A percentile compares a stretch with the other conserved stretches of the same genome.
These are phyloP conservation scores for Caiman crocodilus DNA, from an alignment of 2,797 vertebrate species.

Conservation along the genomic window DNA sequence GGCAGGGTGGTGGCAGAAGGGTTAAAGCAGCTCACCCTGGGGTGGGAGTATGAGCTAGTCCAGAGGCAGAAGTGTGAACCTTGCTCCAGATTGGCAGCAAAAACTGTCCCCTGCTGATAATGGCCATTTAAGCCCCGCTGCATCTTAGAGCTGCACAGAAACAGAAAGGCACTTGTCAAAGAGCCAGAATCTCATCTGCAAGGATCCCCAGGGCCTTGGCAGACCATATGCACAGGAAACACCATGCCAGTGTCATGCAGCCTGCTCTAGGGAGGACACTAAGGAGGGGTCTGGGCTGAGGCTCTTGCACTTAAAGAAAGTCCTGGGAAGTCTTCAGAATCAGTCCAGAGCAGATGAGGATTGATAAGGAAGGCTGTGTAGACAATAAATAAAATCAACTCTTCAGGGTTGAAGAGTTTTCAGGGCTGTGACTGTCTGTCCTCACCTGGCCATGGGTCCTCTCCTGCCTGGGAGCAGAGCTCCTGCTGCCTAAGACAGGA, in stretches of 20 bases:
- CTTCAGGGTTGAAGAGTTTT: background rate
- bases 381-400: background rate
- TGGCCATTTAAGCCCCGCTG: background rate
- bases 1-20: too few species aligned
- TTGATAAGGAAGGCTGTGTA: background rate
- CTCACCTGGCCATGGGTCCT: background rate
- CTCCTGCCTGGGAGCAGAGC: background rate
- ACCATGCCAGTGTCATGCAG: fast-evolving
- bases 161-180: too few species aligned
- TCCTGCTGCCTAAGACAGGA: background rate
- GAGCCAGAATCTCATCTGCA: too few species aligned
- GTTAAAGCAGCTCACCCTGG: too few species aligned
- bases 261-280: fast-evolving
- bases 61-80: too few species aligned
- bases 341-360: too few species aligned
- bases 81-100: too few species aligned
- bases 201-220: background rate
- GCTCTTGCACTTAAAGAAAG: too few species aligned
- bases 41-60: too few species aligned
- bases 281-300: fast-evolving
- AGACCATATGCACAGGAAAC: fast-evolving
- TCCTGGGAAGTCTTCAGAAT: too few species aligned
- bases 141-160: background rate
- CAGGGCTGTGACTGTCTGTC: fast-evolving
- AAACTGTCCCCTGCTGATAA: background rate